Percentiles rank a stretch among this genome's conserved stretches.
Conservation (phyloP, 2,797 vertebrate genomes). For the Macrochelys suwanniensis region DNA sequence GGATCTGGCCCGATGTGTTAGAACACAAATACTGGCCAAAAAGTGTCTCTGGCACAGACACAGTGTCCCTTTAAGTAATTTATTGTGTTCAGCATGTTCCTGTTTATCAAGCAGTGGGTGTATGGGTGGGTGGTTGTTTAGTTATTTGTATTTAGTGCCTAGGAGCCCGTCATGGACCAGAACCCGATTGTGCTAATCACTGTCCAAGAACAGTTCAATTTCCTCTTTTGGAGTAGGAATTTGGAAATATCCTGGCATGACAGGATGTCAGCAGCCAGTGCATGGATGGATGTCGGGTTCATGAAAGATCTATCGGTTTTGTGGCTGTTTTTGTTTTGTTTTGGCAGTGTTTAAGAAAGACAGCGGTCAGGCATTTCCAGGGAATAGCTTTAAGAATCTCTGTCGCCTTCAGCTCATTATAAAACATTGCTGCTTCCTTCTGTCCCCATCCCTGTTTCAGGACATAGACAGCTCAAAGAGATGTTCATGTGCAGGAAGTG, state of each 20-base stretch:
- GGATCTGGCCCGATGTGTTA: neutral
- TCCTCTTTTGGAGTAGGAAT: neutral
- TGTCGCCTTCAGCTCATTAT: neutral
- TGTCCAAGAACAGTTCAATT: neutral
- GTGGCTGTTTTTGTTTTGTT: neutral
- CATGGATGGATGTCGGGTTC: neutral
- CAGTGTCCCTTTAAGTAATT: neutral
- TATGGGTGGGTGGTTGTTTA: neutral
- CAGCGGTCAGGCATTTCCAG: neutral
- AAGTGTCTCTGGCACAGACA: neutral
- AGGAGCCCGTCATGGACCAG: neutral
- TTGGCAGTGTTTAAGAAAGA: neutral
- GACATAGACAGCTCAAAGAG: neutral
- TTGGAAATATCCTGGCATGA: neutral
- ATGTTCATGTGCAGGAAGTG: neutral
- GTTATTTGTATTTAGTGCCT: neutral
- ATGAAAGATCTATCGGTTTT: neutral
- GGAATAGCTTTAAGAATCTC: neutral
- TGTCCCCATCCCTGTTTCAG: neutral
- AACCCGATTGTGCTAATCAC: neutral
- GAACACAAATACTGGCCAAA: neutral
- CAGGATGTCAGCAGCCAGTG: neutral
- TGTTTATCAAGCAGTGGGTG: neutral
- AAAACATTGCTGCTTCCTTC: neutral
- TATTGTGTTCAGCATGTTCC: neutral